phyloP scores from a whole-genome alignment of 1,140 invertebrate species.

The Neotoxoptera formosana region DNA sequence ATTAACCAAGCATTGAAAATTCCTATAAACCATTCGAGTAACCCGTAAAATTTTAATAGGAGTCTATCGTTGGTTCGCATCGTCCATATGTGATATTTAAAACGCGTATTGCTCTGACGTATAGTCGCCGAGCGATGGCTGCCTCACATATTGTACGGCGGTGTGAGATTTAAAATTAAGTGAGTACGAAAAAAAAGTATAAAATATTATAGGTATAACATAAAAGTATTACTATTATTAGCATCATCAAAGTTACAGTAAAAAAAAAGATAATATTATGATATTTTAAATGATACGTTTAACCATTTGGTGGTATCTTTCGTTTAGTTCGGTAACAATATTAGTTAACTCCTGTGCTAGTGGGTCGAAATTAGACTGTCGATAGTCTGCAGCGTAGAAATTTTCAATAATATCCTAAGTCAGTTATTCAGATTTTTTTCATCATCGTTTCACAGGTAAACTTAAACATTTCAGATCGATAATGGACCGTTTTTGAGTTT shows the following conservation, averaged over 20 bases:
- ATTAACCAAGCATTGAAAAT: neutral
- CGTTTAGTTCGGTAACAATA: neutral
- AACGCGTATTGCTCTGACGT: neutral
- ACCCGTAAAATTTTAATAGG: neutral
- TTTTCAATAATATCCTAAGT: neutral
- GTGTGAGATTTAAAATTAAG: neutral
- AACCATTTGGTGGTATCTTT: neutral
- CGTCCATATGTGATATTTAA: neutral
- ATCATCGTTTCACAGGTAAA: neutral
- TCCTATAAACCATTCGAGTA: neutral
- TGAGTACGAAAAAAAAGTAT: neutral
- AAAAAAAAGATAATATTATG: too few species aligned
- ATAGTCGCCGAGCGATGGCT: neutral
- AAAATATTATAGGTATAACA: neutral
- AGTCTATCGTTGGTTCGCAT: neutral
- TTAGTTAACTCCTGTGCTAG: neutral
- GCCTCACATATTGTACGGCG: neutral
- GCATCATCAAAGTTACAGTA: neutral
- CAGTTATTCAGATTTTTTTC: neutral
- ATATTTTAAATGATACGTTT: neutral
- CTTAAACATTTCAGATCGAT: neutral
- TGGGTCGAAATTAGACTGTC: neutral
- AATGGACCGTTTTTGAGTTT: too few species aligned
- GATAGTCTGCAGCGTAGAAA: neutral
- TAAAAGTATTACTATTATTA: neutral